Evolutionary conservation across 2,888 invertebrate species (phyloP), one percentile per base, ranked within the genome.

Genomic region (Dione juno): DNA sequence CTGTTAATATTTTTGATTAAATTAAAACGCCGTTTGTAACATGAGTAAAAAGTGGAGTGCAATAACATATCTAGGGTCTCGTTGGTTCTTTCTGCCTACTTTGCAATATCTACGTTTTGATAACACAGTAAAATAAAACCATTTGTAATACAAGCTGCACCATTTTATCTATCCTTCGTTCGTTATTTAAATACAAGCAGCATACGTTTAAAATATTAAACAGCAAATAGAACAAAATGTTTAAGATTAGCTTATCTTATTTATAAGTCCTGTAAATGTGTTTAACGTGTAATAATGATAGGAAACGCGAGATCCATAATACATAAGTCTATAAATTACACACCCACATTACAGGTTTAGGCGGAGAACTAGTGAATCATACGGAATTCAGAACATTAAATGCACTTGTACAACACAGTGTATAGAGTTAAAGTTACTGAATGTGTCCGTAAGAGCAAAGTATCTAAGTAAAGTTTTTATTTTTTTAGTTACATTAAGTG

Each of bases 301-400:
- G 70, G 66, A 67, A 67, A 73, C 48, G 54, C 35, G 54, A 68
- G 67, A 64, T 67, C 57, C 58, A 50, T 64, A 64, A 64, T 70
- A 59, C 48, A 64, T 57, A 67, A 45, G 57, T 64, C 48, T 66
- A 67, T 66, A 70, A 70, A 67, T 67, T 67, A 70, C 67, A 61
- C 61, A 28, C 73, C 71, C 68, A 71, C 72, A 54, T 28, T 54
- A 45, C 66, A 58, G 68, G 70, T 68, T 66, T 65, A 48, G 69
- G 69, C 69, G 65, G 67, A 72, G 54, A 59, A 71, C 70, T 66
- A 67, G 72, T 75, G 75, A 75, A 71, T 74, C 75, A 75, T 70
- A 59, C 52, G 40, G 66, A 63, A 67, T 74, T 72, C 58, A 69
- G 66, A 69, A 74, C 72, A 72, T 72, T 74, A 69, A 74, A 75